Evolutionary conservation across 1,140 invertebrate species (phyloP).

Genomic region (Lysiphlebus fabarum): DNA sequence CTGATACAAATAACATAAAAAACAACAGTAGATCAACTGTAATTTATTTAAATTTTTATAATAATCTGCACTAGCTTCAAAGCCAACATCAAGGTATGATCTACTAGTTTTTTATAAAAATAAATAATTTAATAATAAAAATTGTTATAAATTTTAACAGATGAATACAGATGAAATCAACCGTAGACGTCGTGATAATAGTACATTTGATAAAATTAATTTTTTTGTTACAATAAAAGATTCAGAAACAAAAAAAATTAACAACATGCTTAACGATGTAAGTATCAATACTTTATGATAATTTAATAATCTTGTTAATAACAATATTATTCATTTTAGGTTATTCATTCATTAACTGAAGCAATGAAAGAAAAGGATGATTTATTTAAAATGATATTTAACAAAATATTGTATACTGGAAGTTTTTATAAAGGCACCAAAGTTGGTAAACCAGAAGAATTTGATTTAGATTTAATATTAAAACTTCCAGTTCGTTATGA

Average conservation of each 20-base stretch:
- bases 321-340: conserved; percentile 19
- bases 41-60: no score
- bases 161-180: conserved; percentile 9
- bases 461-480: conserved; percentile 57
- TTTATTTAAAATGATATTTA: conserved; percentile 37
- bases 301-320: conserved; percentile 2
- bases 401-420: conserved; percentile 51
- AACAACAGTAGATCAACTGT: no score
- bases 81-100: no score
- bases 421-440: conserved; percentile 58
- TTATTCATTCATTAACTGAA: conserved; percentile 24
- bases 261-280: conserved; percentile 22
- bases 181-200: conserved; percentile 22
- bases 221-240: conserved; percentile 27
- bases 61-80: no score
- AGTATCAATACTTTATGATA: not conserved
- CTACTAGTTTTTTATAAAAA: no score
- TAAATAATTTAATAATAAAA: no score
- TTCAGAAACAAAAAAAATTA: conserved; percentile 12
- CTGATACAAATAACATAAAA: no score
- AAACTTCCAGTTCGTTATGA: conserved; percentile 46
- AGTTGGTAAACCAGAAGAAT: conserved; percentile 56
- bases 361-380: conserved; percentile 36
- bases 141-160: not conserved
- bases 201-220: conserved; percentile 21